These are phyloP conservation scores for Phallusia fumigata DNA, from an alignment of 23 tunicate genomes.

Conservation along the genomic window DNA sequence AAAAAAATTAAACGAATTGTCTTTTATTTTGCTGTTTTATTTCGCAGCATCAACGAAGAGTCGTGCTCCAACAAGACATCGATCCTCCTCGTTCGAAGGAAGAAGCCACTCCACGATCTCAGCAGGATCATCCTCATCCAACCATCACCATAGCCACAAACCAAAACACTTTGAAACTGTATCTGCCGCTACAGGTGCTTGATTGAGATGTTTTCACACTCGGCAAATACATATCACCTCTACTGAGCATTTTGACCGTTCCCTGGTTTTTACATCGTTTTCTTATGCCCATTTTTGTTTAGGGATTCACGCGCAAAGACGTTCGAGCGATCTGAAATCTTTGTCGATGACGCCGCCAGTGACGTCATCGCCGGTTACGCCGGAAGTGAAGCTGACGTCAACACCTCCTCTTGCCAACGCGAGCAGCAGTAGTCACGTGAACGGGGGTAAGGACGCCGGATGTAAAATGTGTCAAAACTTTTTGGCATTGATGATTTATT, in stretches of 20 bases:
- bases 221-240: no score
- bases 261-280: no score
- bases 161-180: background rate
- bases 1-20: no score
- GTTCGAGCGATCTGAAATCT: background rate
- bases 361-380: background rate
- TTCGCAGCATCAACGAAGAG: background rate
- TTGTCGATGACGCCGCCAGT: background rate
- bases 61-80: slow-evolving; percentile 19
- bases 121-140: background rate
- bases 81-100: background rate
- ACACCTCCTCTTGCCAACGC: background rate
- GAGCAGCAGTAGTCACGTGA: background rate
- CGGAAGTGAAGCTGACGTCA: background rate
- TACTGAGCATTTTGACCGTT: no score
- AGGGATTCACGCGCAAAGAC: slow-evolving; percentile 8
- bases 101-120: background rate
- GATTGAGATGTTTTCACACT: no score
- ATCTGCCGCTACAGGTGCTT: background rate
- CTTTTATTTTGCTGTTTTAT: no score
- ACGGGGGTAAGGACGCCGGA: background rate
- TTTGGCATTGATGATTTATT: no score
- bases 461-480: no score
- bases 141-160: background rate
- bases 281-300: no score